Percentiles rank a stretch among this genome's conserved stretches.
Evolutionary conservation across 2,113 vertebrate genomes (phyloP).

Genomic region (Pomatostomus ruficeps): DNA sequence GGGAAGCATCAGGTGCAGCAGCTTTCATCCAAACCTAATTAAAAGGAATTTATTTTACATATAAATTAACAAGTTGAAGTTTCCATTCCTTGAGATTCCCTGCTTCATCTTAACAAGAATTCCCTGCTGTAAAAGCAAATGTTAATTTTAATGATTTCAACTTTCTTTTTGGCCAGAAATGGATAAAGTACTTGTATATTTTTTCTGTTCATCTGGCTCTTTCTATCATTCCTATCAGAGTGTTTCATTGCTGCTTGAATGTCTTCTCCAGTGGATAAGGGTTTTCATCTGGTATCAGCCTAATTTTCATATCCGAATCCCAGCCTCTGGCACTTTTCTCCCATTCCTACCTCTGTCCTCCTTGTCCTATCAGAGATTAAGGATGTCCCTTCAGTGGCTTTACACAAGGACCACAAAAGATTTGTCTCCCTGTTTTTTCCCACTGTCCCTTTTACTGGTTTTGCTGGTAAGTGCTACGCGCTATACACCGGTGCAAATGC

Average conservation of each 20-base stretch:
- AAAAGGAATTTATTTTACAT: constrained; percentile 51
- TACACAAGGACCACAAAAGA: background rate
- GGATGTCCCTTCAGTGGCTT: background rate
- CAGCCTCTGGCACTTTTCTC: background rate
- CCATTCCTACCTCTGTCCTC: background rate
- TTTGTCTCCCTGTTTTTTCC: fast-evolving
- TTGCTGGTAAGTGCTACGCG: background rate
- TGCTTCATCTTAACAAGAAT: constrained; percentile 42
- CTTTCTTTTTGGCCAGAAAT: constrained; percentile 7
- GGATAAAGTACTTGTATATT: background rate
- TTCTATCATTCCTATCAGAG: background rate
- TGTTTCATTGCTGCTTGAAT: background rate
- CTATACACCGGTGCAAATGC: background rate
- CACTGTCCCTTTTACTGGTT: background rate
- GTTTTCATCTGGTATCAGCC: background rate
- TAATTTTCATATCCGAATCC: background rate
- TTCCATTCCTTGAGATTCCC: constrained; percentile 48
- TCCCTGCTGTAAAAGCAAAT: constrained; percentile 20
- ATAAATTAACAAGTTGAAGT: constrained; percentile 53
- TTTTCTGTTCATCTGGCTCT: background rate
- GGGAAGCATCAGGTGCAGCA: background rate
- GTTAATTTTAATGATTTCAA: constrained; percentile 49
- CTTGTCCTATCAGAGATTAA: background rate
- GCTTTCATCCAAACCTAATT: constrained; percentile 51
- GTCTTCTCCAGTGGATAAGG: background rate